A percentile compares a stretch with the other conserved stretches of the same genome.
These are phyloP conservation scores for Colossoma macropomum DNA, from an alignment of 2,113 vertebrate genomes.

Conservation along the genomic window DNA sequence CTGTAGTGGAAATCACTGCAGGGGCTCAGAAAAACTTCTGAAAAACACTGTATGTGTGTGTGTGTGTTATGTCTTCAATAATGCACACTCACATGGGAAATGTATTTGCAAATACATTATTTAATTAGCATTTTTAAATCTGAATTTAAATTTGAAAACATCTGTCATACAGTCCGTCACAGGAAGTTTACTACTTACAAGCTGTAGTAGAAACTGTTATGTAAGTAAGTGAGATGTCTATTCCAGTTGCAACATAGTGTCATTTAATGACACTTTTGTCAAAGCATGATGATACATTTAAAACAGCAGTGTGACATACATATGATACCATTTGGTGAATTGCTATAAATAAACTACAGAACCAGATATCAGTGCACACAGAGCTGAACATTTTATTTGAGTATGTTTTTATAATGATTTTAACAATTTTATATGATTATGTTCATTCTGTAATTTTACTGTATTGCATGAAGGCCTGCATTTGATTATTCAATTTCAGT, in stretches of 20 bases:
- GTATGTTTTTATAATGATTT: no score
- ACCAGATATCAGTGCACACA: not conserved
- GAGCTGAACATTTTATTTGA: not conserved
- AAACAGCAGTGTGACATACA: not conserved
- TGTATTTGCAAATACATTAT: no score
- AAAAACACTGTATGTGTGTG: no score
- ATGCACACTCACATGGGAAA: no score
- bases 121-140: no score
- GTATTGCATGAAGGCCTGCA: not conserved
- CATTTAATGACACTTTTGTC: not conserved
- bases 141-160: no score
- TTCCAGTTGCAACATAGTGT: not conserved
- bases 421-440: not conserved
- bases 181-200: not conserved
- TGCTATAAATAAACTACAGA: not conserved
- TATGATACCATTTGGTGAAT: not conserved
- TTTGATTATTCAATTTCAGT: not conserved
- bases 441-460: not conserved
- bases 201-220: not conserved
- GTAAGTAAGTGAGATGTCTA: not conserved
- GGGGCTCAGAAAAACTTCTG: no score
- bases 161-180: not conserved
- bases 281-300: not conserved
- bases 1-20: no score
- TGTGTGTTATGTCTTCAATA: no score